phyloP scores from a whole-genome alignment of 2,797 vertebrate genomes.

The Neosilurus mollespiculum region DNA sequence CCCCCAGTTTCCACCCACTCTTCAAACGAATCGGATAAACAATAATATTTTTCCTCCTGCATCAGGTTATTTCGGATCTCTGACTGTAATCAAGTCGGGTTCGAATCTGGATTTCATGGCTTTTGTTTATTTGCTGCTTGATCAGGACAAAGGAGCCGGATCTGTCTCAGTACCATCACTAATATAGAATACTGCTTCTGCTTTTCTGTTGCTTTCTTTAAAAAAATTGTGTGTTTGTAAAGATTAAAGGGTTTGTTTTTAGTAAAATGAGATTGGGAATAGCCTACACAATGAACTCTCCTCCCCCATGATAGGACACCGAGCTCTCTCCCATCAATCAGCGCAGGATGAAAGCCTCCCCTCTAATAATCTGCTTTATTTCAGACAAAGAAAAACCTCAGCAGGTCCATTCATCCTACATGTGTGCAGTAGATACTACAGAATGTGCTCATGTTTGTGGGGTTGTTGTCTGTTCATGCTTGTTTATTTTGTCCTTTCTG shows the following conservation, averaged over 20 bases:
- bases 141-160: slow-evolving; percentile 75
- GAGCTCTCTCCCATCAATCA: slow-evolving; percentile 40
- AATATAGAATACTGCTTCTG: not conserved
- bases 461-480: not conserved
- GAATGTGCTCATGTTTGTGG: not conserved
- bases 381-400: slow-evolving; percentile 75
- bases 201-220: not conserved
- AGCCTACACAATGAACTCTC: slow-evolving; percentile 70
- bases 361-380: slow-evolving; percentile 57
- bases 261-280: slow-evolving; percentile 46
- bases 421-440: not conserved
- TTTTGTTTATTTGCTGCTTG: slow-evolving; percentile 77
- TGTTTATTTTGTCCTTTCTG: not conserved
- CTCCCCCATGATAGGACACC: slow-evolving; percentile 31
- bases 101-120: slow-evolving; percentile 61
- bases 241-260: slow-evolving; percentile 43
- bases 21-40: not conserved
- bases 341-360: slow-evolving; percentile 50
- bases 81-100: slow-evolving; percentile 69
- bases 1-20: not conserved
- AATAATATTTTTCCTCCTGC: not conserved
- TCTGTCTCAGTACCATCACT: slow-evolving; percentile 46
- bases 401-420: slow-evolving; percentile 53
- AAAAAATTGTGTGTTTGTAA: not conserved
- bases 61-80: slow-evolving; percentile 59